phyloP scores from a whole-genome alignment of 2,113 vertebrate genomes.

The Cephalopholis sonnerati region DNA sequence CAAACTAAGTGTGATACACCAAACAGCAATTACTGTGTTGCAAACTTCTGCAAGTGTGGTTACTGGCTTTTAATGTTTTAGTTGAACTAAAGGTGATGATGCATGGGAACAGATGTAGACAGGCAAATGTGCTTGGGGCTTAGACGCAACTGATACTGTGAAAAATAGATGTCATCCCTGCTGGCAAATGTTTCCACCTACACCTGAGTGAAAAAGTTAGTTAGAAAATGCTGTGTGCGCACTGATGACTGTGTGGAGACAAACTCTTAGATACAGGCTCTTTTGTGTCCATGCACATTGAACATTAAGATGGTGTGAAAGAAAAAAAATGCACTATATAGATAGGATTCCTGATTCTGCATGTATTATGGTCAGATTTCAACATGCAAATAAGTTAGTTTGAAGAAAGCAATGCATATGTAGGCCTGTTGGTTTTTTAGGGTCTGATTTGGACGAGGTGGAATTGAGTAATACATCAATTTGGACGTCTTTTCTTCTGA shows the following conservation, averaged over 20 bases:
- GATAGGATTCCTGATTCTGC: too few relatives aligned
- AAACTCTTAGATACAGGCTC: background rate
- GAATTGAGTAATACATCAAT: too few relatives aligned
- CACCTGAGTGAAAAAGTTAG: slow-evolving; percentile 17
- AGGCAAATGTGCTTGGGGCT: too few relatives aligned
- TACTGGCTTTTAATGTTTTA: slow-evolving; percentile 6
- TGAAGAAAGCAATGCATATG: background rate
- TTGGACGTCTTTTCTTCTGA: too few relatives aligned
- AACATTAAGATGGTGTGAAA: background rate
- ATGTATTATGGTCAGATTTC: background rate
- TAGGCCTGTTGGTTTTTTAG: too few relatives aligned
- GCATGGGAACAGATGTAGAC: background rate
- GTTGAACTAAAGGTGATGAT: slow-evolving; percentile 8
- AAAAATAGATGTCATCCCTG: slow-evolving; percentile 17
- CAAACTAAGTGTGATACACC: background rate
- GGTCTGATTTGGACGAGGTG: too few relatives aligned
- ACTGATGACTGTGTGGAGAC: background rate
- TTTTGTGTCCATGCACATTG: background rate
- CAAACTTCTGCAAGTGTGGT: background rate
- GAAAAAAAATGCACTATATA: background rate
- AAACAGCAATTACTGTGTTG: background rate
- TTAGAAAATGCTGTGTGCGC: background rate
- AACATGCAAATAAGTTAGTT: background rate
- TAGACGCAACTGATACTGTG: background rate
- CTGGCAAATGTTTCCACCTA: slow-evolving; percentile 31